Evolutionary conservation across 2,888 invertebrate genomes (phyloP).

Genomic region (Celastrina argiolus): DNA sequence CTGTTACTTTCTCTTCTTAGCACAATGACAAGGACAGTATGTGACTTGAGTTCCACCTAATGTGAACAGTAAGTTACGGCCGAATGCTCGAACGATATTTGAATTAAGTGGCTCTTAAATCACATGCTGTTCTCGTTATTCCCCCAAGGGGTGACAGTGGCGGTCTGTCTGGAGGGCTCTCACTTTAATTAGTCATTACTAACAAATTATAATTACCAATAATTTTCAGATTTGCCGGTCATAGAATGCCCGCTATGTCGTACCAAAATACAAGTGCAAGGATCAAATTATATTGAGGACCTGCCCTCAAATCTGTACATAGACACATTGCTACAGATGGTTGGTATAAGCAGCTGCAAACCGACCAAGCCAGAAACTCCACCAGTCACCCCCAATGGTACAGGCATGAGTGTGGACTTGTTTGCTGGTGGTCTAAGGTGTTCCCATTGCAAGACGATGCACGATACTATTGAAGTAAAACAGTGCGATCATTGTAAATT

Average conservation of each 20-base stretch:
- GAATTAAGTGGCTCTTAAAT: no score
- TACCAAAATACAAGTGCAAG: constrained; percentile 61
- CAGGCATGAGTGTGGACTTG: constrained; percentile 48
- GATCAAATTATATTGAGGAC: constrained; percentile 68
- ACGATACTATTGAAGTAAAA: constrained; percentile 50
- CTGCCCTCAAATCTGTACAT: constrained; percentile 84
- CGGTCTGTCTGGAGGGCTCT: no score
- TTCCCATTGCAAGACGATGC: constrained; percentile 55
- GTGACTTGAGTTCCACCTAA: no score
- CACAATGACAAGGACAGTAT: no score
- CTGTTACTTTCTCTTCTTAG: no score
- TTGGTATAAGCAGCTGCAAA: constrained; percentile 47
- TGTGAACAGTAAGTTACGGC: no score
- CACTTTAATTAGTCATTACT: no score
- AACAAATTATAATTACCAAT: constrained; percentile 8
- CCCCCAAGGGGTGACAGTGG: no score
- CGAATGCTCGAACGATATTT: no score
- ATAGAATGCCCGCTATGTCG: constrained; percentile 80
- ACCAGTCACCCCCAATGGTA: constrained; percentile 38
- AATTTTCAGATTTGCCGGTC: constrained; percentile 52
- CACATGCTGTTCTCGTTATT: no score
- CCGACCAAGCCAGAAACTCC: constrained; percentile 41
- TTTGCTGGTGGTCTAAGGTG: constrained; percentile 56
- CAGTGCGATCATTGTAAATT: constrained; percentile 79
- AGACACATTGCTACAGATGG: constrained; percentile 76